A percentile compares a stretch with the other conserved stretches of the same genome.
These are phyloP conservation scores for Calidris pygmaea DNA, from an alignment of 2,113 vertebrate species.

Conservation along the genomic window DNA sequence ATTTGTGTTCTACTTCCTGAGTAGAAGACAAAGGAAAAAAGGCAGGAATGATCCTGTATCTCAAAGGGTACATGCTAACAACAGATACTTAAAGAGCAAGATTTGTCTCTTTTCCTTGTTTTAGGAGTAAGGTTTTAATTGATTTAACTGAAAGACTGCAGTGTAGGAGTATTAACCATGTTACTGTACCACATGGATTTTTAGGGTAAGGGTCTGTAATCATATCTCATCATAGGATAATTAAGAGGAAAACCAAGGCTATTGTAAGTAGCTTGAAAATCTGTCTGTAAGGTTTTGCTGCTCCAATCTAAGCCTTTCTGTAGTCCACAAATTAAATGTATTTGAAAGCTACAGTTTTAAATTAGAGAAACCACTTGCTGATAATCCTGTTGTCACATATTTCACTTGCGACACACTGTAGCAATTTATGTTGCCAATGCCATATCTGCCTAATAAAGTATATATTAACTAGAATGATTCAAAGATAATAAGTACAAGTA, in stretches of 20 bases:
- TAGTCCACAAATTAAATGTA: background rate
- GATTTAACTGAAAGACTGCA: background rate
- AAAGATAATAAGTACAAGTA: background rate
- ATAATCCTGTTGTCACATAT: background rate
- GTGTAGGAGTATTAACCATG: background rate
- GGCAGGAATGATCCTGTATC: background rate
- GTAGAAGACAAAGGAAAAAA: background rate
- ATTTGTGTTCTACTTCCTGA: background rate
- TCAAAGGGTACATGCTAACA: background rate
- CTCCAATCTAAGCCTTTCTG: background rate
- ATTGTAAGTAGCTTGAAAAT: background rate
- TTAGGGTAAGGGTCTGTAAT: background rate
- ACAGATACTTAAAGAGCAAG: background rate
- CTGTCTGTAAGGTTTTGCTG: background rate
- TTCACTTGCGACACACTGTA: background rate
- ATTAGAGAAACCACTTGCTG: background rate
- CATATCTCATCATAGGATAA: background rate
- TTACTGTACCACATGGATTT: background rate
- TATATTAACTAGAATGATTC: background rate
- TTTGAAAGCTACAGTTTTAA: background rate
- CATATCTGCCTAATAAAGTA: background rate
- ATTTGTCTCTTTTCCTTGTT: background rate
- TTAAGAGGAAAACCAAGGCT: background rate
- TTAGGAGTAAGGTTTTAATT: background rate
- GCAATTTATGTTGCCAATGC: background rate